Evolutionary conservation across 2,888 invertebrate species (phyloP), one percentile per base, ranked within the genome.

Genomic region (Drosophila mettleri): DNA sequence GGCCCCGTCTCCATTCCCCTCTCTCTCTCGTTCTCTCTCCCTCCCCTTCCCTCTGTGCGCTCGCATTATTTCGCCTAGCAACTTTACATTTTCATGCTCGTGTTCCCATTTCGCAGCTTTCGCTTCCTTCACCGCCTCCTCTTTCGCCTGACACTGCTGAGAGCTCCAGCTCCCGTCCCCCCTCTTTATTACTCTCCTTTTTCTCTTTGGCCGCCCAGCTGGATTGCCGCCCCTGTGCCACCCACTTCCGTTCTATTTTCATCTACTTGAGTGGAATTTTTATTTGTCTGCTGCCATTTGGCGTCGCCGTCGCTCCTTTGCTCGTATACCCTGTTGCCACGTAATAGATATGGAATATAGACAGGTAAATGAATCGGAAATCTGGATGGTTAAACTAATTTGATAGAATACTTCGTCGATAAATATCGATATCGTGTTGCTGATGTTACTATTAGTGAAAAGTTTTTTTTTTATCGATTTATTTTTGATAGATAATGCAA

Each of bases 181-280:
- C 31, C 14, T 29, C 48, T 33, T 33, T 31, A 31, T 48, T 48
- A 31, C 48, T 33, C 34, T n/a, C 22, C 22, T 49, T 22, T 34
- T 34, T 18, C 31, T 20, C 46, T 31, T 48, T 12, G 46, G 46
- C 46, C 46, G 22, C 20, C 34, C 49, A 22, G 33, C 6, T 49
- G 49, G 10, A 33, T 48, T 29, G 9, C 16, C 20, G 14, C 31
- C 65, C 46, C 52, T 61, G 38, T 55, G 39, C 76, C 79, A 69
- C 75, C 83, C 86, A 82, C 70, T 78, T 88, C 80, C 88, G 74
- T 71, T 82, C 88, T 71, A 88, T 78, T 78, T 82, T 78, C 88
- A 85, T 76, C 89, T 81, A 65, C 84, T 86, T 69, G 85, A 74
- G 85, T 82, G 81, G 89, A 85, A 81, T 86, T 88, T 89, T 82